Base-by-base conservation (phyloP, 2,797 vertebrate genomes). In the Pangasius djambal region DNA sequence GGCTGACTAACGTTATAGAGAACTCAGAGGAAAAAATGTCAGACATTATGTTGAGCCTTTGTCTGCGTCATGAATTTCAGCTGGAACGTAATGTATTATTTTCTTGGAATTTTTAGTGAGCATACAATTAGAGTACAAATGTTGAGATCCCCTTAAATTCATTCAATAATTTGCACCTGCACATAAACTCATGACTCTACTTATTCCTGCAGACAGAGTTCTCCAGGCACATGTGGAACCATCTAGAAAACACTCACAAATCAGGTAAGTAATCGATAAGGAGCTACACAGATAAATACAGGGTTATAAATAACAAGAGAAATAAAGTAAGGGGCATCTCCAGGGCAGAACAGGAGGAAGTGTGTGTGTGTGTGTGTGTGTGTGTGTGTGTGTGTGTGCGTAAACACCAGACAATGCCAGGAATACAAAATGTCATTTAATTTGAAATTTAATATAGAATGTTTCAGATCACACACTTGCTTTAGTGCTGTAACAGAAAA, bases 31-130 rank as follows among this genome's bases (percentile, higher is more conserved):
- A 20, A 81, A 40, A 52, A 69, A 57, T 13, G 6, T 34, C 44
- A 55, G 61, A 63, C 55, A 50, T 50, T 44, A 37, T n/a, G 61
- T 57, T 55, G 86, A 70, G 31, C n/a, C 12, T 28, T 52, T 28
- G 55, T 69, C 75, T 87, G 86, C 61, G n/a, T 81, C 75, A 87
- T 81, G 55, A 15, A 50, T 31, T 69, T 37, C 31, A 55, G 57
- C 61, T 28, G 28, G 44, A 69, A 40, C 25, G 3, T 65, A 59
- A 40, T 40, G 18, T 57, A 75, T 86, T 75, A 59, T 86, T 40
- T 74, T 18, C 52, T 25, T 16, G 31, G 20, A 3, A 59, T 86
- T 77, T 81, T 85, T 34, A 55, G 4, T 1, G 18, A 25, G 37
- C 0, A 18, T 52, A 50, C 12, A 69, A 69, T 84, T 52, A 84